These are phyloP conservation scores for Sthenelais limicola DNA, from an alignment of 2,888 invertebrate species.

Conservation along the genomic window DNA sequence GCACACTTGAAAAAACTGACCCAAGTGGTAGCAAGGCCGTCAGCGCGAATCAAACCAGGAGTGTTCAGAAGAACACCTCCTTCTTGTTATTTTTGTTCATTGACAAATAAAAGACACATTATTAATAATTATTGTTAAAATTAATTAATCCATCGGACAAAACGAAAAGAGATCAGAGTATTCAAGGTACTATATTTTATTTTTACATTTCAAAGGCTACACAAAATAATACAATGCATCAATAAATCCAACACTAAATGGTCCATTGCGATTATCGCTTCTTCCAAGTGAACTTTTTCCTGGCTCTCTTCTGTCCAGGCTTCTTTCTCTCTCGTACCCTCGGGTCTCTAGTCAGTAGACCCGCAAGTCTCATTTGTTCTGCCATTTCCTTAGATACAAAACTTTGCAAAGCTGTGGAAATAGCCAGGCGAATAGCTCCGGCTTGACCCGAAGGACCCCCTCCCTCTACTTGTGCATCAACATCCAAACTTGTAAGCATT, in stretches of 20 bases:
- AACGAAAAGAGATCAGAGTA: background rate
- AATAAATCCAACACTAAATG: background rate
- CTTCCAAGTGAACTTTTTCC: constrained; percentile 90
- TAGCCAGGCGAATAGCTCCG: constrained; percentile 91
- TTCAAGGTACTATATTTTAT: background rate
- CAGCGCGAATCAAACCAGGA: too few species aligned
- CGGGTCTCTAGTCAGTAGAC: constrained; percentile 86
- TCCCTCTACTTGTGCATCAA: constrained; percentile 77
- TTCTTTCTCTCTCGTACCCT: constrained; percentile 90
- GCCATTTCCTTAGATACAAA: constrained; percentile 85
- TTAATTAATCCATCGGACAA: too few species aligned
- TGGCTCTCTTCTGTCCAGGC: constrained; percentile 91
- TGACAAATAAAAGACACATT: too few species aligned
- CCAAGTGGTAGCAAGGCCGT: too few species aligned
- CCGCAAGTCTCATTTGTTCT: constrained; percentile 91
- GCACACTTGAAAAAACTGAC: too few species aligned
- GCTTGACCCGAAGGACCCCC: constrained; percentile 81
- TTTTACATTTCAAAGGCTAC: background rate
- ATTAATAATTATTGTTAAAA: too few species aligned
- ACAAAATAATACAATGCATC: background rate
- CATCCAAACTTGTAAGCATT: constrained; percentile 84
- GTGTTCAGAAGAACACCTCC: too few species aligned
- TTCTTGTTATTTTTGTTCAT: too few species aligned
- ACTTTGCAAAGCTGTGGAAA: constrained; percentile 86
- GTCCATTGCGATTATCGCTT: constrained; percentile 49